Conservation (phyloP, 2,888 invertebrate species). For the Synergus gifuensis region DNA sequence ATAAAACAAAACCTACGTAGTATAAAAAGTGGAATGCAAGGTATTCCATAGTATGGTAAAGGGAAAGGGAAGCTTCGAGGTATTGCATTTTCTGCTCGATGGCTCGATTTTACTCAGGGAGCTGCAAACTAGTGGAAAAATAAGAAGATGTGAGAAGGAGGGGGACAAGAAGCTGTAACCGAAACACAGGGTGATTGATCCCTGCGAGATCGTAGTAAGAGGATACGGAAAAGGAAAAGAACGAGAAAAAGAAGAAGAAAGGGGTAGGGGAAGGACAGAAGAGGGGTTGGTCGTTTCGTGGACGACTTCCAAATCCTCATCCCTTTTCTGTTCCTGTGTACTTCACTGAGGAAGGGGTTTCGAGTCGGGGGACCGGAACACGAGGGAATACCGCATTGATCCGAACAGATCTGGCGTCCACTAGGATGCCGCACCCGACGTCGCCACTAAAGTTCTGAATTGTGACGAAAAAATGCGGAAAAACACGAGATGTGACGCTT, state of each 20-base stretch:
- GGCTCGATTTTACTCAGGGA: slow-evolving; percentile 40
- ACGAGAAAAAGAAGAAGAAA: slow-evolving; percentile 12
- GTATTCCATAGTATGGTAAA: slow-evolving; percentile 52
- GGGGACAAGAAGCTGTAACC: slow-evolving; percentile 21
- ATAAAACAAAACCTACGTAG: slow-evolving; percentile 54
- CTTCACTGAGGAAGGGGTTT: slow-evolving; percentile 34
- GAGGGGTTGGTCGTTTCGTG: slow-evolving; percentile 55
- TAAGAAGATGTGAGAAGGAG: slow-evolving; percentile 26
- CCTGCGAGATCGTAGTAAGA: slow-evolving; percentile 43
- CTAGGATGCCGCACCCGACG: slow-evolving; percentile 56
- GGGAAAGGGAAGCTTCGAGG: slow-evolving; percentile 40
- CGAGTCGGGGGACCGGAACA: slow-evolving; percentile 39
- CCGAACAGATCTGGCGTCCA: slow-evolving; percentile 54
- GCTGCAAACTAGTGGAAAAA: slow-evolving; percentile 25
- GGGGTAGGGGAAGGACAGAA: slow-evolving; percentile 13
- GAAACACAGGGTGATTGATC: slow-evolving; percentile 58
- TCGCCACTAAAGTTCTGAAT: slow-evolving; percentile 42
- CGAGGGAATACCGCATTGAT: slow-evolving; percentile 59
- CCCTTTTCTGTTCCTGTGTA: slow-evolving; percentile 46
- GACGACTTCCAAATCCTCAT: slow-evolving; percentile 63
- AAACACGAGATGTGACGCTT: slow-evolving; percentile 18
- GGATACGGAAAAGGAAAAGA: slow-evolving; percentile 43
- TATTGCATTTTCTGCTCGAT: slow-evolving; percentile 63
- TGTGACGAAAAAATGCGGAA: slow-evolving; percentile 25
- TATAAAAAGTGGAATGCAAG: slow-evolving; percentile 50